phyloP scores from a whole-genome alignment of 1,140 invertebrate species.

The Tetranychus urticae region DNA sequence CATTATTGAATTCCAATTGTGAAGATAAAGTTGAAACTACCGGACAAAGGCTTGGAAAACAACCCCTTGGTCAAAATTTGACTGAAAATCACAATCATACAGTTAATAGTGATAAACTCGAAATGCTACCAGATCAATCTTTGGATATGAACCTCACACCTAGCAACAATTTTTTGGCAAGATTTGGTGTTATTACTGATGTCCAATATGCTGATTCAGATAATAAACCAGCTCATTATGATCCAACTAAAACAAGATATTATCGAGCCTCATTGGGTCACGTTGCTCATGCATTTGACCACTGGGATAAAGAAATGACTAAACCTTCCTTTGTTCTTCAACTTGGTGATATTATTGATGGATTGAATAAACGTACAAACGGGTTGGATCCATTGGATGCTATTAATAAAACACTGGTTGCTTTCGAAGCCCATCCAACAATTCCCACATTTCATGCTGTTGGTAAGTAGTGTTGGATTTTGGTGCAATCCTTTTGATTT shows the following conservation, averaged over 20 bases:
- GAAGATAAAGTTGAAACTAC: no score
- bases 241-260: slow-evolving; percentile 17
- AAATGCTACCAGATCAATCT: no score
- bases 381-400: slow-evolving; percentile 7
- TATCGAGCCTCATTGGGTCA: slow-evolving; percentile 19
- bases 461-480: not conserved
- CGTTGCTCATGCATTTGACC: slow-evolving; percentile 16
- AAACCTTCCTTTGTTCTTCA: slow-evolving; percentile 17
- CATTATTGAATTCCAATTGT: no score
- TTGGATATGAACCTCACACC: not conserved
- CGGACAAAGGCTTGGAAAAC: no score
- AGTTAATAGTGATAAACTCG: no score
- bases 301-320: slow-evolving; percentile 15
- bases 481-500: no score
- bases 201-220: slow-evolving; percentile 22
- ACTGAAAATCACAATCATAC: no score
- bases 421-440: slow-evolving; percentile 11
- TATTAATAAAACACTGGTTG: slow-evolving; percentile 5
- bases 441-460: slow-evolving; percentile 18
- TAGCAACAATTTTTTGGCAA: not conserved
- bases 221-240: slow-evolving; percentile 15
- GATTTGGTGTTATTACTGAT: slow-evolving; percentile 21
- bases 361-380: slow-evolving; percentile 12
- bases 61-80: no score
- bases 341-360: slow-evolving; percentile 23